A percentile compares a stretch with the other conserved stretches of the same genome.
These are phyloP conservation scores for Macquaria australasica DNA, from an alignment of 2,113 vertebrate genomes.

Conservation along the genomic window DNA sequence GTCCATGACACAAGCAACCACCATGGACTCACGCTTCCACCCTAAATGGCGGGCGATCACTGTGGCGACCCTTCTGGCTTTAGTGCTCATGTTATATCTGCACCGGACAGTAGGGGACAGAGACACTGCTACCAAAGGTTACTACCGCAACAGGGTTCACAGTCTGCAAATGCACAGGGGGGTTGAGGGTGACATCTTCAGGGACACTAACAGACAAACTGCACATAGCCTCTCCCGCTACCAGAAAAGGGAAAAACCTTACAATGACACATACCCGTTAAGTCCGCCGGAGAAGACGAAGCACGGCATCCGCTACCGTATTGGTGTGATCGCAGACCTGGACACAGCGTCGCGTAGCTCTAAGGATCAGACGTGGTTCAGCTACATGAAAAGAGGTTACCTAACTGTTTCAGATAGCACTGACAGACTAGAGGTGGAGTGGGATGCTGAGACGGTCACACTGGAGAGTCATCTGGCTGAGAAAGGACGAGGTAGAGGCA, in stretches of 20 bases:
- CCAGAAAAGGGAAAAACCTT: slow-evolving; percentile 62
- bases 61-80: slow-evolving; percentile 73
- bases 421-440: slow-evolving; percentile 88
- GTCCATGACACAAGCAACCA: slow-evolving; percentile 87
- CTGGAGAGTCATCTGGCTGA: slow-evolving; percentile 92
- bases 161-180: slow-evolving; percentile 48
- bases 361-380: slow-evolving; percentile 92
- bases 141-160: slow-evolving; percentile 59
- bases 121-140: slow-evolving; percentile 13
- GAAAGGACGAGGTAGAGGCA: slow-evolving; percentile 88
- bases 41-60: slow-evolving; percentile 91
- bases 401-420: slow-evolving; percentile 88
- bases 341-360: slow-evolving; percentile 87
- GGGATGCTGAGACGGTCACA: slow-evolving; percentile 85
- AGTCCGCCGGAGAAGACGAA: slow-evolving; percentile 86
- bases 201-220: background rate
- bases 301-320: slow-evolving; percentile 88
- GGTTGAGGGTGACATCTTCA: slow-evolving; percentile 26
- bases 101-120: slow-evolving; percentile 78
- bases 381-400: slow-evolving; percentile 91
- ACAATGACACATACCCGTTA: slow-evolving; percentile 93
- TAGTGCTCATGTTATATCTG: slow-evolving; percentile 86
- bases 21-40: slow-evolving; percentile 89
- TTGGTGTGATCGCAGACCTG: slow-evolving; percentile 90
- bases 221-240: background rate